Conservation (phyloP, 2,113 vertebrate species). For the Serilophus lunatus region DNA sequence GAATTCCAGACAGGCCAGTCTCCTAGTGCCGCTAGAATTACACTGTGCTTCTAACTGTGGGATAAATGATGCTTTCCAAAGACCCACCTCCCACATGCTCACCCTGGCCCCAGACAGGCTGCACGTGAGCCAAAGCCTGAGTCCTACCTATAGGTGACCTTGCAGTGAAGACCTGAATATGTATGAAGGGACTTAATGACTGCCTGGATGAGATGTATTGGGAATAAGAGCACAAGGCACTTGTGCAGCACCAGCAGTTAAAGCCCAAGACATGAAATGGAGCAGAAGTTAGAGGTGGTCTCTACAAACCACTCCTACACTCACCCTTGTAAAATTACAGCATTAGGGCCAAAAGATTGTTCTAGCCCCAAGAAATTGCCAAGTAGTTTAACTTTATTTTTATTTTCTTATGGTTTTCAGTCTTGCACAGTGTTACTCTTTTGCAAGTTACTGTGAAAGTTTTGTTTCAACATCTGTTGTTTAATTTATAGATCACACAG, state of each 20-base stretch:
- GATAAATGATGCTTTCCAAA: not conserved
- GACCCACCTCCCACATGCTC: not conserved
- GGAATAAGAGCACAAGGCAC: not conserved
- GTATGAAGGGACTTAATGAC: not conserved
- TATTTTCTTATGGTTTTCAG: not conserved
- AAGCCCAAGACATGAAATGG: not conserved
- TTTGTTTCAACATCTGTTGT: not conserved
- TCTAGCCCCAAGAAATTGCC: not conserved
- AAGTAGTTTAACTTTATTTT: fast-evolving
- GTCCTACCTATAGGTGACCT: not conserved
- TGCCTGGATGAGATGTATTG: not conserved
- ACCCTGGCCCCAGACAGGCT: not conserved
- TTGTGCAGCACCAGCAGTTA: too few relatives aligned
- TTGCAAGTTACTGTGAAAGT: not conserved
- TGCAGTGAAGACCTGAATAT: not conserved
- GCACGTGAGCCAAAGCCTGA: not conserved
- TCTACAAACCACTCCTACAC: not conserved
- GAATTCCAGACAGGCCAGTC: not conserved
- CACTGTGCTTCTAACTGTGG: not conserved
- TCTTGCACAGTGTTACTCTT: not conserved
- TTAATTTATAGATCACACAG: not conserved
- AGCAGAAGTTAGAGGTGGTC: not conserved
- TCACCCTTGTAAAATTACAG: not conserved
- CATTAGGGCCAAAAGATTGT: not conserved
- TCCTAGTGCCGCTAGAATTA: not conserved